phyloP scores from a whole-genome alignment of 2,113 vertebrate genomes.

The Dinomys branickii region DNA sequence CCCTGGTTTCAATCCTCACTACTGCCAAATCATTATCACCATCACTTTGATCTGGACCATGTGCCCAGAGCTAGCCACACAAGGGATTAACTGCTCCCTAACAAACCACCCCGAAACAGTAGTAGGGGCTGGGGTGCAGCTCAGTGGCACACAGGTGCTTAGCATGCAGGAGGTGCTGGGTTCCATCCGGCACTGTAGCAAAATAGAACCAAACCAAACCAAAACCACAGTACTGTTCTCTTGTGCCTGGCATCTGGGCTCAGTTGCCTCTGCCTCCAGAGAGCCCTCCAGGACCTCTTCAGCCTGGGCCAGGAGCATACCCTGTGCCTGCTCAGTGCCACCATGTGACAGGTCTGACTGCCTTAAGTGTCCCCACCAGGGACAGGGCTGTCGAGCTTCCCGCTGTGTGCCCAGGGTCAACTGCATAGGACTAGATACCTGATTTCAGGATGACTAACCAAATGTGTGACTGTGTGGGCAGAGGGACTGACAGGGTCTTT shows the following conservation, averaged over 20 bases:
- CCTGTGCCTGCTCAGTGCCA: neutral
- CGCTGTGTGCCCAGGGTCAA: neutral
- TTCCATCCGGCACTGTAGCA: neutral
- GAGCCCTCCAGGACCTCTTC: neutral
- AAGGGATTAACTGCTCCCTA: too few species aligned
- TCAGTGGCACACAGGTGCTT: neutral
- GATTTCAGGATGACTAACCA: neutral
- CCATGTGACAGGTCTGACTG: neutral
- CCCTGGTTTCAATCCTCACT: neutral
- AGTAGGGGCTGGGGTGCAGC: neutral
- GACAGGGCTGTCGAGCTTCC: neutral
- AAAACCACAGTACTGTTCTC: neutral
- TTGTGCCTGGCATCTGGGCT: neutral
- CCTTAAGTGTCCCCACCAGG: neutral
- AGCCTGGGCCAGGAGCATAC: neutral
- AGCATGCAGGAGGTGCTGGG: neutral
- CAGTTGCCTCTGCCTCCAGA: neutral
- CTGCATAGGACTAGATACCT: neutral
- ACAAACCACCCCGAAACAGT: neutral
- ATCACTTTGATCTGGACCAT: neutral
- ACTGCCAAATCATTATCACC: neutral
- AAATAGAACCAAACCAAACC: neutral
- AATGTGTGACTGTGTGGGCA: neutral
- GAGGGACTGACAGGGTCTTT: too few species aligned
- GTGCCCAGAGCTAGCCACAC: fast-evolving